Evolutionary conservation across 2,797 vertebrate species (phyloP), one percentile per base, ranked within the genome.

Genomic region (Squalus acanthias): DNA sequence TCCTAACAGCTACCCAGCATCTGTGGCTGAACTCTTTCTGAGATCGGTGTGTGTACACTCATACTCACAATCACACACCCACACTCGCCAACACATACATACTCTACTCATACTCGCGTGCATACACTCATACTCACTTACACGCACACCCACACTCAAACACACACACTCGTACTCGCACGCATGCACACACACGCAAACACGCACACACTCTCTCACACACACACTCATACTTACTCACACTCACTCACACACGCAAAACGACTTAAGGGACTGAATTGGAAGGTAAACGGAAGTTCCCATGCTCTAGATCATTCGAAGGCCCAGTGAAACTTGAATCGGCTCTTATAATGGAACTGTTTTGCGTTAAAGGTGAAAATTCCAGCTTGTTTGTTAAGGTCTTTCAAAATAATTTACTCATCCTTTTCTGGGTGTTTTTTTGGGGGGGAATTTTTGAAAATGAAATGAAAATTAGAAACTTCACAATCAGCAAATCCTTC

Each of bases 1-100:
- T 97, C 97, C 95, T 7, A 89, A 46, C 50, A 22, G 4, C 26
- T 57, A 76, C 69, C 50, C 69, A n/a, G 46, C 46, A 95, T 26
- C 50, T 74, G 69, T 57, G 70, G 46, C 24, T 74, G 46, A 70
- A 95, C 20, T 50, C 46, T 95, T 29, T 46, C 22, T 17, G 69
- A 93, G 60, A 65, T 39, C 22, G 29, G 13, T 93, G n/a, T 69
- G 29, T 9, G 8, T n/a, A 3, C n/a, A 39, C 13, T 15, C 29
- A 63, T 57, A 33, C 29, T 3, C 33, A 39, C 63, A 9, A 17
- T 2, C 26, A 33, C 53, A 60, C 10, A 39, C n/a, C 2, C 33
- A 10, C 6, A 20, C n/a, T 1, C 29, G 29, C 57, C 13, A 57
- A n/a, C 60, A 63, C 29, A 63, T 17, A 92, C 89, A 3, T 12